phyloP scores from a whole-genome alignment of 2,888 invertebrate species.

The Heliconius charithonia region DNA sequence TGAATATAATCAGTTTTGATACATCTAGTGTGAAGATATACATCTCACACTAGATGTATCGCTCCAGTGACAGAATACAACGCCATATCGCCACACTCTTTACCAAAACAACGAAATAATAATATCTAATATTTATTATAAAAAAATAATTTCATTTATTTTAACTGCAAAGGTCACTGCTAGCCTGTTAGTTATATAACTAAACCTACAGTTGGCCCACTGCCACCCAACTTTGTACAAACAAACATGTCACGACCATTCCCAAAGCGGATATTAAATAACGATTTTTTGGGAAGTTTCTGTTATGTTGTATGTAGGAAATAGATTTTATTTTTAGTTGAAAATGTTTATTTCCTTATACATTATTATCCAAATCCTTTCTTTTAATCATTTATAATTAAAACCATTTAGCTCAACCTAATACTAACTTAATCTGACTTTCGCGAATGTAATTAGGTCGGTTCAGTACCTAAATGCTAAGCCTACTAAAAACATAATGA shows the following conservation, averaged over 20 bases:
- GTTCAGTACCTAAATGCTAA: background rate
- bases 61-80: too few relatives aligned
- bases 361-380: background rate
- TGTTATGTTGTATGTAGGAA: background rate
- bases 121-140: too few relatives aligned
- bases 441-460: background rate
- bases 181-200: background rate
- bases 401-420: too few relatives aligned
- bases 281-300: conserved; percentile 2
- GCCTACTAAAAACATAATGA: background rate
- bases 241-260: conserved; percentile 21
- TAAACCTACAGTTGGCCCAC: conserved; percentile 10
- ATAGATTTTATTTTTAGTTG: background rate
- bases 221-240: conserved; percentile 13
- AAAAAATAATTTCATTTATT: background rate
- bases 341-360: background rate
- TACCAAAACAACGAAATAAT: too few relatives aligned
- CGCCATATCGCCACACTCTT: too few relatives aligned
- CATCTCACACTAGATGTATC: too few relatives aligned
- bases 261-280: conserved; percentile 9
- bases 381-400: background rate
- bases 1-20: too few relatives aligned
- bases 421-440: too few relatives aligned
- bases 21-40: too few relatives aligned
- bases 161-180: conserved; percentile 3